Conservation (phyloP, 2,113 vertebrate genomes). For the Hepsetus odoe region DNA sequence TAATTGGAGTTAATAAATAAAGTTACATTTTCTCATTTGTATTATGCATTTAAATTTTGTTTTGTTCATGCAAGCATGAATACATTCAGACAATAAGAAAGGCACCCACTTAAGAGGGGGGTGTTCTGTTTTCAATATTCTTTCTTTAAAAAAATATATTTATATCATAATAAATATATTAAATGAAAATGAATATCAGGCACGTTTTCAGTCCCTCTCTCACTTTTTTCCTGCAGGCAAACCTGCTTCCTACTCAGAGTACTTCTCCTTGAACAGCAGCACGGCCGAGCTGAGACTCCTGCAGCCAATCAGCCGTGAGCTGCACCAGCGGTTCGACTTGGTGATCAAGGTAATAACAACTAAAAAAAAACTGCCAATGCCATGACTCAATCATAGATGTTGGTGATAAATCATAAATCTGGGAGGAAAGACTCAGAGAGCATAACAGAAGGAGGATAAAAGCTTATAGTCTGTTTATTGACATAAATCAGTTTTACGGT, state of each 20-base stretch:
- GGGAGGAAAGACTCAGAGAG: not conserved
- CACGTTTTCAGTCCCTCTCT: constrained; percentile 18
- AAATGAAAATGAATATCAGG: not conserved
- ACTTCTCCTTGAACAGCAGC: constrained; percentile 88
- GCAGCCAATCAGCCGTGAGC: constrained; percentile 88
- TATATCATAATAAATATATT: not conserved
- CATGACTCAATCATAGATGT: not conserved
- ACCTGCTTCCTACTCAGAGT: constrained; percentile 85
- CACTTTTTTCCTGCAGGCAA: constrained; percentile 78
- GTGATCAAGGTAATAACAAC: constrained; percentile 91
- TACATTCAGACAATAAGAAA: too few species aligned
- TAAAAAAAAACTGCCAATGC: not conserved
- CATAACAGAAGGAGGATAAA: not conserved
- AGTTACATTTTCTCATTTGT: too few species aligned
- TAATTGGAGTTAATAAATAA: too few species aligned
- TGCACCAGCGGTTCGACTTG: constrained; percentile 92
- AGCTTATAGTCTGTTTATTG: not conserved
- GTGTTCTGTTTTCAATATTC: too few species aligned
- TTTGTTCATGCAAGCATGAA: too few species aligned
- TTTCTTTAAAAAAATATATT: too few species aligned
- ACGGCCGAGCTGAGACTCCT: constrained; percentile 88
- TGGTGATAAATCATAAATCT: not conserved
- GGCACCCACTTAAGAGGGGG: too few species aligned
- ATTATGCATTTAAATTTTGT: too few species aligned
- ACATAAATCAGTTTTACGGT: too few species aligned